phyloP scores from a whole-genome alignment of 2,113 vertebrate species.

The Prunella fulvescens region DNA sequence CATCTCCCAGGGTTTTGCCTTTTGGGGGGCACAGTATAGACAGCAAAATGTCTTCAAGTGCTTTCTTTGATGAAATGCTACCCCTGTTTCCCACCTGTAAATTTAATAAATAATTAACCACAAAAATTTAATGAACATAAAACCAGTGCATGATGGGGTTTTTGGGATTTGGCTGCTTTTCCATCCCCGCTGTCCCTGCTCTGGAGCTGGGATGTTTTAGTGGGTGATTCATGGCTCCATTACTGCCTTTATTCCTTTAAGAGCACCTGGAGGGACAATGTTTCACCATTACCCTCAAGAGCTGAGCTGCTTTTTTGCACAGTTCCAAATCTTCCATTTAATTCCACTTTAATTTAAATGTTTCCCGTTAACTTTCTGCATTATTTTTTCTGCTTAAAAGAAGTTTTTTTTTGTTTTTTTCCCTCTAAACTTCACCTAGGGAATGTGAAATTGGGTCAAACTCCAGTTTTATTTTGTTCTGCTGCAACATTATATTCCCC shows the following conservation, averaged over 20 bases:
- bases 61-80: background rate
- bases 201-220: background rate
- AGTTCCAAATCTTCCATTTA: background rate
- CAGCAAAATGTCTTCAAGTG: background rate
- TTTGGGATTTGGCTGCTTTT: background rate
- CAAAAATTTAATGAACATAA: background rate
- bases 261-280: background rate
- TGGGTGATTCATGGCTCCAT: background rate
- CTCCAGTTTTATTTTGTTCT: background rate
- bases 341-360: background rate
- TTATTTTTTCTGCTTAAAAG: background rate
- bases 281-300: background rate
- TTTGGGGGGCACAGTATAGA: background rate
- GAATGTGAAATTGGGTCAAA: background rate
- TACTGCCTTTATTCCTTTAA: background rate
- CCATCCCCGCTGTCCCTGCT: background rate
- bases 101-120: background rate
- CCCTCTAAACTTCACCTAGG: background rate
- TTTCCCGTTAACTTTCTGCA: background rate
- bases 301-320: background rate
- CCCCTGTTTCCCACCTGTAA: background rate
- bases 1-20: background rate
- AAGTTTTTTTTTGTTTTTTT: background rate
- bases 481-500: background rate
- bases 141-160: accelerated